phyloP scores from a whole-genome alignment of 2,797 vertebrate genomes.

The Lagocephalus sceleratus region DNA sequence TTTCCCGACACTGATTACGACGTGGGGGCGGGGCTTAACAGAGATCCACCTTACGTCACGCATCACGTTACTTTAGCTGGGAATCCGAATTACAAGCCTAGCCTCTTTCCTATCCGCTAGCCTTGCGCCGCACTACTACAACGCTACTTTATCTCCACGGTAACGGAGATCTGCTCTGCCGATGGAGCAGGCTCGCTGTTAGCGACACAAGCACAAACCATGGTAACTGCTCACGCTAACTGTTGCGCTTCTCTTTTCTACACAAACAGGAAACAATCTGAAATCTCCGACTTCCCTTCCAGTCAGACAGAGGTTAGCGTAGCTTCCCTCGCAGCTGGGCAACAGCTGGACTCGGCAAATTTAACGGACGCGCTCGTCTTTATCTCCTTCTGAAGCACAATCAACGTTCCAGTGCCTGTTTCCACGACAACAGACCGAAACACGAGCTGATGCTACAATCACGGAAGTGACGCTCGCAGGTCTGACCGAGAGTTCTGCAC shows the following conservation, averaged over 20 bases:
- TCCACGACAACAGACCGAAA: constrained; percentile 25
- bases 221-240: constrained; percentile 3
- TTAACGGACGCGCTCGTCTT: not conserved
- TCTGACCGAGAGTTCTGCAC: constrained; percentile 44
- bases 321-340: too few species aligned
- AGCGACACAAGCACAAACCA: not conserved
- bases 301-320: too few species aligned
- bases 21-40: too few species aligned
- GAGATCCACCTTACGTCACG: too few species aligned
- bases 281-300: not conserved
- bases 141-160: not conserved
- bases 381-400: constrained; percentile 51
- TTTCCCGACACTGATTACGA: too few species aligned
- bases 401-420: constrained; percentile 54
- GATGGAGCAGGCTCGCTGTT: not conserved
- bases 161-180: not conserved
- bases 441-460: constrained; percentile 23
- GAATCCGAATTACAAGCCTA: too few species aligned
- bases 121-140: not conserved
- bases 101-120: too few species aligned
- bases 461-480: constrained; percentile 16
- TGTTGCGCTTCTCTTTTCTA: constrained; percentile 3
- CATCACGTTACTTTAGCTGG: too few species aligned
- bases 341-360: too few species aligned
- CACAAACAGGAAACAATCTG: not conserved